A percentile compares a stretch with the other conserved stretches of the same genome.
These are phyloP conservation scores for Netelia fuscicornis DNA, from an alignment of 2,888 invertebrate genomes.

Conservation along the genomic window DNA sequence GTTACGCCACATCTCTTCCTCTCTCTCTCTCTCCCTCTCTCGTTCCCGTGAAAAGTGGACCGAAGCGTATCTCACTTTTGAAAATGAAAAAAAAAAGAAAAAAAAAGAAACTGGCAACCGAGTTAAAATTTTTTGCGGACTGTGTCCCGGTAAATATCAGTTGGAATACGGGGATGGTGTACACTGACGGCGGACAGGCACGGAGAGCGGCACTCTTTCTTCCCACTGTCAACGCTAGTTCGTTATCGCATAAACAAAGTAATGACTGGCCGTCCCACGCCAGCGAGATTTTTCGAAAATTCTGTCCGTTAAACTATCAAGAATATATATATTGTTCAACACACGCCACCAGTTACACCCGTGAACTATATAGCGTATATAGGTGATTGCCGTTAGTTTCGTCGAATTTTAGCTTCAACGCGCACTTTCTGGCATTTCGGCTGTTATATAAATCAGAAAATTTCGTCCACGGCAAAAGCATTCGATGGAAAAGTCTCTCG, in stretches of 20 bases:
- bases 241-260: slow-evolving; percentile 81
- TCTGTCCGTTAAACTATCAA: slow-evolving; percentile 58
- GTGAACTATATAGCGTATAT: slow-evolving; percentile 40
- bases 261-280: slow-evolving; percentile 74
- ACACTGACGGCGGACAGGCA: slow-evolving; percentile 54
- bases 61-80: slow-evolving; percentile 56
- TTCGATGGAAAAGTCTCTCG: slow-evolving; percentile 56
- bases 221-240: slow-evolving; percentile 78
- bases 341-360: slow-evolving; percentile 25
- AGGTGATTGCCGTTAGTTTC: slow-evolving; percentile 58
- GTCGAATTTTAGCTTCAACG: slow-evolving; percentile 58
- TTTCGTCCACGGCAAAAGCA: slow-evolving; percentile 60
- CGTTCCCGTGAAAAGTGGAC: slow-evolving; percentile 48
- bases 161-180: slow-evolving; percentile 33
- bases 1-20: slow-evolving; percentile 46
- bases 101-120: slow-evolving; percentile 57
- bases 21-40: slow-evolving; percentile 29
- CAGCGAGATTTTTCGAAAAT: slow-evolving; percentile 62
- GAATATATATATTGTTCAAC: slow-evolving; percentile 19
- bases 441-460: slow-evolving; percentile 67
- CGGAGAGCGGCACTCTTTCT: slow-evolving; percentile 73
- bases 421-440: slow-evolving; percentile 51
- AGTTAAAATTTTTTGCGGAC: slow-evolving; percentile 63
- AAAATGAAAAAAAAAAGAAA: slow-evolving; percentile 48
- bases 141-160: slow-evolving; percentile 54